These are phyloP conservation scores for Diadumene lineata DNA, from an alignment of 92 coral and sea anemone genomes.

Conservation along the genomic window DNA sequence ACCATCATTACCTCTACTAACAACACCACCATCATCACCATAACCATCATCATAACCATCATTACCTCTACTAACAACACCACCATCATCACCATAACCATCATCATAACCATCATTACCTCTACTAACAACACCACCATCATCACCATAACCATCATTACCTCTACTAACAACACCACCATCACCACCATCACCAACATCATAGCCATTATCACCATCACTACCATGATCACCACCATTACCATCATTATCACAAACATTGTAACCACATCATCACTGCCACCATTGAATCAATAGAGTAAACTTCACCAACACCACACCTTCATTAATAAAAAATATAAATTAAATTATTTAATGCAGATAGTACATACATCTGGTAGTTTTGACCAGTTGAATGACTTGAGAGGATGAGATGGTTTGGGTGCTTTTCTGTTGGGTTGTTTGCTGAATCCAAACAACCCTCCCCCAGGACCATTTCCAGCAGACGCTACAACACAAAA, in stretches of 20 bases:
- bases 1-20: no score
- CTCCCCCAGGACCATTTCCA: slow-evolving; percentile 57
- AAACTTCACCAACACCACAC: background rate
- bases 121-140: no score
- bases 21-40: no score
- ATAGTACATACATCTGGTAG: slow-evolving; percentile 97
- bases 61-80: no score
- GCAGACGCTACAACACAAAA: slow-evolving; percentile 38
- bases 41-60: no score
- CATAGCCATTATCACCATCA: no score
- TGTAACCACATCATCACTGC: background rate
- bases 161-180: no score
- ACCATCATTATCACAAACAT: background rate
- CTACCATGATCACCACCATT: background rate
- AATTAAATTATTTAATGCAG: no score
- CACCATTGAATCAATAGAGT: background rate
- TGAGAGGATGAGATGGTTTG: slow-evolving; percentile 96
- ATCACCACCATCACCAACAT: no score
- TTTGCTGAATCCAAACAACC: slow-evolving; percentile 68
- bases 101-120: no score
- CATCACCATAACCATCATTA: no score
- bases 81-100: no score
- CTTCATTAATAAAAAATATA: background rate
- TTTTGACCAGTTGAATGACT: slow-evolving; percentile 99
- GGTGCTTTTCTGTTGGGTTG: slow-evolving; percentile 89